Conservation (phyloP, 1,140 invertebrate species). For the Antheraea mylitta region DNA sequence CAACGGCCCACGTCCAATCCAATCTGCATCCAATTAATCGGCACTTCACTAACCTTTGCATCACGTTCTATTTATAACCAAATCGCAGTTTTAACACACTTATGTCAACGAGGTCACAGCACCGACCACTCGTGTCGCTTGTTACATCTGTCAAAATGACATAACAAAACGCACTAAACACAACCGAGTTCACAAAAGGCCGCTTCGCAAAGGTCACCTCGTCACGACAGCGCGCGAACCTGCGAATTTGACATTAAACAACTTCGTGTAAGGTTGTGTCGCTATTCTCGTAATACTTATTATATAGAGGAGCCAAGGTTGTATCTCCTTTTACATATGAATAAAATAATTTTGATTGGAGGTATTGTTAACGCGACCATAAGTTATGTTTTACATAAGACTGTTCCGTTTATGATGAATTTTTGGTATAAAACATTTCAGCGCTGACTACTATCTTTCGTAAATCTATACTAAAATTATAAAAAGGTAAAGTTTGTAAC, state of each 20-base stretch:
- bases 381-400: neutral
- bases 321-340: neutral
- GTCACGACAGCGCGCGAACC: neutral
- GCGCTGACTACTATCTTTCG: too few species aligned
- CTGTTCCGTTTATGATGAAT: neutral
- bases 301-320: neutral
- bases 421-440: too few species aligned
- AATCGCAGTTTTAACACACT: neutral
- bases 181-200: neutral
- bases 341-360: neutral
- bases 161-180: neutral
- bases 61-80: neutral
- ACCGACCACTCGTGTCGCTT: neutral
- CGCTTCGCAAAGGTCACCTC: neutral
- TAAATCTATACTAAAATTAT: too few species aligned
- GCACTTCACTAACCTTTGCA: neutral
- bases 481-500: too few species aligned
- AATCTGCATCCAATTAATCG: neutral
- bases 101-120: constrained; percentile 1
- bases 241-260: constrained; percentile 1
- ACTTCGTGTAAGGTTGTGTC: neutral
- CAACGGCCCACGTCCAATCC: neutral
- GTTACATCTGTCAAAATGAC: neutral
- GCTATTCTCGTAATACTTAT: neutral
- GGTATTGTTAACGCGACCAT: neutral